Base-by-base conservation (phyloP, 2,797 vertebrate species). In the Phataginus tetradactyla region DNA sequence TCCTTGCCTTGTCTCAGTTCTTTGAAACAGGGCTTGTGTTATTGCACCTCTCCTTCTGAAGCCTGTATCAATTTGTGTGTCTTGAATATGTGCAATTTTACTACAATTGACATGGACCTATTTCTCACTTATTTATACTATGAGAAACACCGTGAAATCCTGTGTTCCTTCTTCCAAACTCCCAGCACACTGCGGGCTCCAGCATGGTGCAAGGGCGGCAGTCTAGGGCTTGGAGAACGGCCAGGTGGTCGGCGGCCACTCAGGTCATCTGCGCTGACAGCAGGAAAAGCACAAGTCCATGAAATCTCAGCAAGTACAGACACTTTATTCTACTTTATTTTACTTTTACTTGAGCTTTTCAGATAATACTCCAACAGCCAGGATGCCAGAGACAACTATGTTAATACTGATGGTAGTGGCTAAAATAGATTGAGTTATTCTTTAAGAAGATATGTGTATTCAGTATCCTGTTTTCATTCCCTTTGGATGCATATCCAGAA, bases 121-220 rank as follows among this genome's bases (percentile, higher is more conserved):
- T 39, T 74, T 32, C 84, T 51, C 20, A 1, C 27, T 9, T 32
- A 13, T 7, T 49, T 39, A 2, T 14, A 10, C 4, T 1, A 4
- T 20, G 51, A 87, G 77, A 59, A 55, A 32, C 5, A 14, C 34
- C 27, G 0, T 1, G 27, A 37, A 39, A 3, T 10, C 4, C 0
- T 0, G 0, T 8, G 5, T 10, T 51, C 8, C 27, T 63, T 72
- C 81, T 27, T 75, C 79, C 23, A 42, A 20, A 34, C 17, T 49
- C 5, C 32, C 87, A 49, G 37, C 21, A 13, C 39, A 0, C 12
- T 5, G 6, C 12, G n/a, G 25, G 57, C 21, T n/a, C 23, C 5
- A 7, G 13, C 78, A 4, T 8, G 17, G 29, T 27, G 0, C 37
- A 25, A 32, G 1, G 0, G 21, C 2, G n/a, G 42, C 9, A 6